Evolutionary conservation across 2,888 invertebrate species (phyloP).

Genomic region (Pachliopta kotzebuea): DNA sequence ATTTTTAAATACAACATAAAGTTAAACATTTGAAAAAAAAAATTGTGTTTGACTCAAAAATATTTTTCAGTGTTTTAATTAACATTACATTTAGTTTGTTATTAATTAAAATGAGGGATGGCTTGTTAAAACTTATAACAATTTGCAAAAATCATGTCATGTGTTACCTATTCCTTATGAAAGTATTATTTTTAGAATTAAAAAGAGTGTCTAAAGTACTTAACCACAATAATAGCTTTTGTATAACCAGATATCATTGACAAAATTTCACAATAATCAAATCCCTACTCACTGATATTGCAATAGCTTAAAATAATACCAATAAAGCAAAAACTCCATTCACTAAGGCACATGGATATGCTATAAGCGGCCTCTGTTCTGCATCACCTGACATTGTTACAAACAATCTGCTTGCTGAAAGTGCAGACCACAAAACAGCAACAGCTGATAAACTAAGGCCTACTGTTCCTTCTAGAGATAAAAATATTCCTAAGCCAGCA

Average conservation of each 20-base stretch:
- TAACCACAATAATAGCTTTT: not conserved
- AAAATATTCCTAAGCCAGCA: slow-evolving; percentile 88
- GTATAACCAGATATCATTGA: not conserved
- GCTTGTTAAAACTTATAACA: too few species aligned
- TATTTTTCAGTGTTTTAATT: too few species aligned
- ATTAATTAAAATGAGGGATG: too few species aligned
- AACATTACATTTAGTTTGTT: too few species aligned
- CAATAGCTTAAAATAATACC: slow-evolving; percentile 91
- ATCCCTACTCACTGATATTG: not conserved
- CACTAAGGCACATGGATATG: slow-evolving; percentile 95
- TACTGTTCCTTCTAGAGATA: slow-evolving; percentile 86
- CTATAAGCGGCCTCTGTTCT: slow-evolving; percentile 91
- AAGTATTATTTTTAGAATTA: too few species aligned
- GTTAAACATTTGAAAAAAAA: too few species aligned
- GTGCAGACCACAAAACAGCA: slow-evolving; percentile 92
- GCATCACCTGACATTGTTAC: slow-evolving; percentile 93
- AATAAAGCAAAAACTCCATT: slow-evolving; percentile 96
- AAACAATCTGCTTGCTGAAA: slow-evolving; percentile 96
- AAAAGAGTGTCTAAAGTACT: too few species aligned
- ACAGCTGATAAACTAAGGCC: slow-evolving; percentile 85
- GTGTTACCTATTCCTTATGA: too few species aligned
- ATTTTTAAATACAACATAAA: too few species aligned
- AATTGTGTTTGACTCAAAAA: too few species aligned
- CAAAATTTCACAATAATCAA: not conserved
- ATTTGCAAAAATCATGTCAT: too few species aligned